Base-by-base conservation (phyloP, 2,888 invertebrate genomes). In the Anarsia innoxiella region DNA sequence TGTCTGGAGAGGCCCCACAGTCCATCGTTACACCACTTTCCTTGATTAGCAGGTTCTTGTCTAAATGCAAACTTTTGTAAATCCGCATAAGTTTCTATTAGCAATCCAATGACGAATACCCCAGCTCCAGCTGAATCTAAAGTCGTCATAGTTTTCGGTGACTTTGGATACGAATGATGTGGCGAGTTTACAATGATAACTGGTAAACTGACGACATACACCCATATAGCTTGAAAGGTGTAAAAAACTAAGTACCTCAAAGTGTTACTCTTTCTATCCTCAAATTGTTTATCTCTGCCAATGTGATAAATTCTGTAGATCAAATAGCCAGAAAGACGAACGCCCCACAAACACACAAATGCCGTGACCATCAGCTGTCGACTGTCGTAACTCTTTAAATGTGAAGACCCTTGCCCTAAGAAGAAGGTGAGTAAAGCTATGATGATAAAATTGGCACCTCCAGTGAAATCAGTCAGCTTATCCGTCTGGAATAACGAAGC, bases 191-290 rank as follows among this genome's bases (percentile, higher is more conserved):
- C 92, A 44, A 96, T 93, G 38, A 96, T 95, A 13, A 96, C 95
- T 8, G 96, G 95, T 47, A 96, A 83, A 73, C 96, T 96, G 14
- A 96, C 96, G 11, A 93, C 86, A 59, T 93, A 95, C 25, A 96
- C 96, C 96, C 96, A 97, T 13, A 96, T 86, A 11, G 94, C 94
- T 91, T 94, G 80, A 72, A 96, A 96, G 0, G 94, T 94, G 90
- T 96, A 97, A 69, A 96, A 96, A 3, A 95, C 91, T n/a, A 94
- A 95, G 66, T 95, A 96, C 52, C 95, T 87, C 36, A 95, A 89
- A 11, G 92, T 90, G 63, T 95, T 96, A 52, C 94, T 93, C 49
- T 92, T 89, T 39, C 93, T 91, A 67, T 96, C 96, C 62, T 95
- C 95, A 62, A 96, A 96, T 59, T 95, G 90, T 51, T 94, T 94